phyloP scores from a whole-genome alignment of 1,140 invertebrate genomes.

The Dendroctonus ponderosae region DNA sequence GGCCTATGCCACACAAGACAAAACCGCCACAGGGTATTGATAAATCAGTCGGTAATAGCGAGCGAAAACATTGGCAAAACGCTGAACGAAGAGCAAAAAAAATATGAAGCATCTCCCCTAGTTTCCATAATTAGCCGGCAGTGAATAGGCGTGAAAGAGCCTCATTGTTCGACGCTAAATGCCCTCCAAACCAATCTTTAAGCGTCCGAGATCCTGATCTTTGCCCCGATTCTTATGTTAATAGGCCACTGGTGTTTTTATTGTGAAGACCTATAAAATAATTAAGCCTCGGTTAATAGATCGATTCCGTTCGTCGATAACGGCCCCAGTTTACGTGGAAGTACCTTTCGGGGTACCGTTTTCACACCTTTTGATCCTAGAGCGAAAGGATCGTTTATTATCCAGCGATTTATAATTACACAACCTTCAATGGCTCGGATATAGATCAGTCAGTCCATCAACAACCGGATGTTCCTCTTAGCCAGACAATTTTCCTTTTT shows the following conservation, averaged over 20 bases:
- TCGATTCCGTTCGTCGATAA: constrained; percentile 28
- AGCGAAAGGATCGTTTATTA: constrained; percentile 14
- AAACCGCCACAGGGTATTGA: constrained; percentile 16
- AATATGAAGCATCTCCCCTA: neutral
- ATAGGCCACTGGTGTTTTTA: constrained; percentile 37
- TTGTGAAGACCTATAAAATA: constrained; percentile 33
- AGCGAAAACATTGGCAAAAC: constrained; percentile 3
- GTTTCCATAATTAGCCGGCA: constrained; percentile 22
- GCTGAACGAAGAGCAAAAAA: constrained; percentile 5
- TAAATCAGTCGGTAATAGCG: constrained; percentile 12
- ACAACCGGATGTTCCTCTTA: neutral
- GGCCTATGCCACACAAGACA: constrained; percentile 18
- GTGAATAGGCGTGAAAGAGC: constrained; percentile 33
- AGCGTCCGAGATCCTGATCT: constrained; percentile 30
- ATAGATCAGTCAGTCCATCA: neutral
- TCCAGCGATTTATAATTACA: constrained; percentile 16
- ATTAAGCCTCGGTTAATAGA: constrained; percentile 33
- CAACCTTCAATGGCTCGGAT: neutral
- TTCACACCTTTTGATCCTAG: constrained; percentile 31
- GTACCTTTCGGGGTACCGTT: constrained; percentile 20
- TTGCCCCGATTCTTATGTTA: constrained; percentile 35
- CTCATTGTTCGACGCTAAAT: constrained; percentile 34
- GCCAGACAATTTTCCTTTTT: too few species aligned
- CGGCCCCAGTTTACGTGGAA: constrained; percentile 15
- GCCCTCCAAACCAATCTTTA: constrained; percentile 27